Percentiles rank a stretch among this genome's conserved stretches.
These are phyloP conservation scores for Umimayanthus kanabou DNA, from an alignment of 92 coral and sea anemone species.

Conservation along the genomic window DNA sequence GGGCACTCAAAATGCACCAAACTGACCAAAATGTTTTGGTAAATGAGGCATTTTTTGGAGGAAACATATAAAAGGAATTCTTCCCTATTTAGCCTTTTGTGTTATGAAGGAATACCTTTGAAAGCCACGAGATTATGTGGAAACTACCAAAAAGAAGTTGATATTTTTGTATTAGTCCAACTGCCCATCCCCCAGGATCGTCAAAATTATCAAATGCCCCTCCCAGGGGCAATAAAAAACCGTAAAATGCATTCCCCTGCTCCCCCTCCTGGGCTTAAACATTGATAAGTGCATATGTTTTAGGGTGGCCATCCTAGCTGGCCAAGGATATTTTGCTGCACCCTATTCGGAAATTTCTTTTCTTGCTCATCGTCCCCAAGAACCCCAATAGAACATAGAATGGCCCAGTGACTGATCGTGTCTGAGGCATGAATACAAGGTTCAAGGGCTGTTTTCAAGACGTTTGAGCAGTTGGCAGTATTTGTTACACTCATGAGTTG, in stretches of 20 bases:
- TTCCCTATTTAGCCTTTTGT: background rate
- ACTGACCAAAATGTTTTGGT: background rate
- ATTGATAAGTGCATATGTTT: background rate
- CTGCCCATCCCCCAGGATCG: background rate
- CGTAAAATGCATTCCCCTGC: background rate
- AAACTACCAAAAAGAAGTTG: conserved; percentile 1
- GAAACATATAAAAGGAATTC: background rate
- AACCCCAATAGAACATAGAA: background rate
- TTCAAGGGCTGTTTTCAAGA: background rate
- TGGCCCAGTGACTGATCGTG: background rate
- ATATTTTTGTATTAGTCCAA: background rate
- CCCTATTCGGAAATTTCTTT: too few species aligned
- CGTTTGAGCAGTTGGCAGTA: conserved; percentile 40
- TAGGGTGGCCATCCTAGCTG: too few species aligned
- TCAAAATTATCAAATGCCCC: conserved; percentile 1
- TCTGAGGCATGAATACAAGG: background rate
- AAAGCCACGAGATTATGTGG: background rate
- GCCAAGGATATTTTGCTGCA: background rate
- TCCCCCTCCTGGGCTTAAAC: background rate
- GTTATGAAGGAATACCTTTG: background rate
- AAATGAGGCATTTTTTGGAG: background rate
- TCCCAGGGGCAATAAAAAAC: background rate
- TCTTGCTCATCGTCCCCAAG: too few species aligned
- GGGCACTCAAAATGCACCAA: too few species aligned
- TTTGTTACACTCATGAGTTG: conserved; percentile 35